phyloP scores from a whole-genome alignment of 2,113 vertebrate genomes.

The Hippocampus guttulatus region DNA sequence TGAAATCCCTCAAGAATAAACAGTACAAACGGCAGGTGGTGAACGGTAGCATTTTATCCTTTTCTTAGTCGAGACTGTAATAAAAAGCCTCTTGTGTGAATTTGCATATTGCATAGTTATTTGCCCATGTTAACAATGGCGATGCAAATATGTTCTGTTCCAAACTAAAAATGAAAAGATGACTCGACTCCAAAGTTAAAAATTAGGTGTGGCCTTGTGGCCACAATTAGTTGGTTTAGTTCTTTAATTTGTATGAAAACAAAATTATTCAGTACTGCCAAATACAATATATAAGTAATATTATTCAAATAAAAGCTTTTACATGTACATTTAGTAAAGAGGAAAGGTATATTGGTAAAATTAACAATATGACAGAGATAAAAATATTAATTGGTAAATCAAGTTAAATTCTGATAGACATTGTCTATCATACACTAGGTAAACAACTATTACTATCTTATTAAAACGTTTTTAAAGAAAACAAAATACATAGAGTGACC shows the following conservation, averaged over 20 bases:
- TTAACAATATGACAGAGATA: background rate
- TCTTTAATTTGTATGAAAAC: too few relatives aligned
- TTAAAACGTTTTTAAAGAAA: too few relatives aligned
- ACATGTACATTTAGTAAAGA: background rate
- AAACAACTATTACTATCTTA: too few relatives aligned
- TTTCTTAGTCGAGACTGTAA: conserved; percentile 67
- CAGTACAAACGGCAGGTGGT: conserved; percentile 53
- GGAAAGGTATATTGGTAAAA: background rate
- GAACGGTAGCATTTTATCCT: conserved; percentile 72
- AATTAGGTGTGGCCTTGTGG: too few relatives aligned
- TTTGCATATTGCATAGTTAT: background rate
- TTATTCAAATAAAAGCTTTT: too few relatives aligned
- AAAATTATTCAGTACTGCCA: too few relatives aligned
- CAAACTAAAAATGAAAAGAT: too few relatives aligned
- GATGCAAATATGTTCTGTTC: background rate
- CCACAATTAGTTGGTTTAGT: too few relatives aligned
- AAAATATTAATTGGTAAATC: background rate
- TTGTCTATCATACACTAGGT: too few relatives aligned
- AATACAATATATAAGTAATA: too few relatives aligned
- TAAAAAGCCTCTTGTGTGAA: conserved; percentile 48
- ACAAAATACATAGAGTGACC: background rate
- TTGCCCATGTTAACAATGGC: background rate
- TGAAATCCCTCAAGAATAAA: conserved; percentile 49
- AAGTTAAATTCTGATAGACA: too few relatives aligned
- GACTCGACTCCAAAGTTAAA: too few relatives aligned